These are phyloP conservation scores for Forbesichthys agassizii DNA, from an alignment of 2,113 vertebrate genomes.

Conservation along the genomic window DNA sequence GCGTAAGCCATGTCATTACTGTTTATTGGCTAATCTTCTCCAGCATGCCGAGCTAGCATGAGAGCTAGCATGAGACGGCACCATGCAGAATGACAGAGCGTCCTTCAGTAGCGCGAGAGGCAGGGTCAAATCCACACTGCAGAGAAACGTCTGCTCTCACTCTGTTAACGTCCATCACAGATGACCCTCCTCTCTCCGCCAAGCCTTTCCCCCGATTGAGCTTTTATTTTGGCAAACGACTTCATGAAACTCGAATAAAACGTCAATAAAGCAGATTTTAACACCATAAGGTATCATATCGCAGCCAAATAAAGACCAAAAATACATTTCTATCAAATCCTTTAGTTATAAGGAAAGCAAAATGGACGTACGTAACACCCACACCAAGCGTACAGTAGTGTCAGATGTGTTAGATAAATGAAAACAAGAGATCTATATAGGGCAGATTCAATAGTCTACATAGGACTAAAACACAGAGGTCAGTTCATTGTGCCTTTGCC, in stretches of 20 bases:
- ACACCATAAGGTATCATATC: no score
- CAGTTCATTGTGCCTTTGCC: conserved; percentile 12
- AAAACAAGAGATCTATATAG: no score
- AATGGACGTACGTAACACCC: no score
- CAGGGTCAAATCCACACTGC: conserved; percentile 25
- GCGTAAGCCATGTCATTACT: conserved; percentile 24
- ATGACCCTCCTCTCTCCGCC: conserved; percentile 15
- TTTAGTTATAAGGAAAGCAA: no score
- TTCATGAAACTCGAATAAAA: no score
- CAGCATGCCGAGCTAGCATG: conserved; percentile 1
- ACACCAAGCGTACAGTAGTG: background rate
- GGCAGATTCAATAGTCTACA: background rate
- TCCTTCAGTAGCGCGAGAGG: no score
- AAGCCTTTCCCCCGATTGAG: conserved; percentile 14
- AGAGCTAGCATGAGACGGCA: background rate
- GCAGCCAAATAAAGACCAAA: no score
- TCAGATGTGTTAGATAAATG: background rate
- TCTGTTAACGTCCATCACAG: conserved; percentile 7
- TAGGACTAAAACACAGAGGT: conserved; percentile 4
- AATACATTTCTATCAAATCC: no score
- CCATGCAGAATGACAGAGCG: background rate
- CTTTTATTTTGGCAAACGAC: background rate
- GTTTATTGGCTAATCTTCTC: conserved; percentile 20
- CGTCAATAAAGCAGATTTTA: no score
- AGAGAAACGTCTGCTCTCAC: conserved; percentile 8